These are phyloP conservation scores for Polypterus senegalus DNA, from an alignment of 2,113 vertebrate species.

Conservation along the genomic window DNA sequence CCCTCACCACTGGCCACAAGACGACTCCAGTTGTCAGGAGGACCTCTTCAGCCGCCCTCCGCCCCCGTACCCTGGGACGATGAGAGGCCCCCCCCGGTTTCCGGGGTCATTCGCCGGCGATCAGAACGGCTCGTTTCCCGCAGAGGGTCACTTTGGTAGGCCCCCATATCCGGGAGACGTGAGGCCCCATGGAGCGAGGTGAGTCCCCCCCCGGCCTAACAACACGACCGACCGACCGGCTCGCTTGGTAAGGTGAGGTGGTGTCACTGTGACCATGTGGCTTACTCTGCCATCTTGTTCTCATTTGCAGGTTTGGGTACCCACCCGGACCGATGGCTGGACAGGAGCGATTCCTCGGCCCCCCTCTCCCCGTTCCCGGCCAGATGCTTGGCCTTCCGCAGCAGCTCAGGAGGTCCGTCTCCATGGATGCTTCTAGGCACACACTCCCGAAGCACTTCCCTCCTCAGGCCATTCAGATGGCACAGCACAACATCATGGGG, in stretches of 20 bases:
- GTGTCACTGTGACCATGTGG: no score
- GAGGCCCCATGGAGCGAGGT: constrained; percentile 65
- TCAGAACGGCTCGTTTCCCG: constrained; percentile 53
- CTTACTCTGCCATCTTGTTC: neutral
- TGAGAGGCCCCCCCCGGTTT: constrained; percentile 44
- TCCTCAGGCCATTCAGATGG: constrained; percentile 56
- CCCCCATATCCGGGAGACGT: constrained; percentile 60
- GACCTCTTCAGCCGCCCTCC: constrained; percentile 73
- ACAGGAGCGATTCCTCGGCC: constrained; percentile 63
- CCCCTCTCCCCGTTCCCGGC: constrained; percentile 53
- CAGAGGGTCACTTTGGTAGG: constrained; percentile 47
- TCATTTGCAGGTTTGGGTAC: constrained; percentile 58
- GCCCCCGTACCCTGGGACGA: constrained; percentile 80
- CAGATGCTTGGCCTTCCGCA: constrained; percentile 39
- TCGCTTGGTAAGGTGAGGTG: no score
- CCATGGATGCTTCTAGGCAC: constrained; percentile 52
- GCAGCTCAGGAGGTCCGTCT: constrained; percentile 54
- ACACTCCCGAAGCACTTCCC: constrained; percentile 65
- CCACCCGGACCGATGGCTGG: constrained; percentile 46
- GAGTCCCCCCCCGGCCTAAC: constrained; percentile 2
- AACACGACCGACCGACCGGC: no score
- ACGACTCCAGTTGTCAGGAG: constrained; percentile 36
- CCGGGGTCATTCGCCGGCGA: constrained; percentile 56
- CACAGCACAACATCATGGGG: constrained; percentile 80
- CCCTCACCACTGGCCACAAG: constrained; percentile 66